Conservation (phyloP, 92 coral and sea anemone genomes). For the Zoanthus sociatus region DNA sequence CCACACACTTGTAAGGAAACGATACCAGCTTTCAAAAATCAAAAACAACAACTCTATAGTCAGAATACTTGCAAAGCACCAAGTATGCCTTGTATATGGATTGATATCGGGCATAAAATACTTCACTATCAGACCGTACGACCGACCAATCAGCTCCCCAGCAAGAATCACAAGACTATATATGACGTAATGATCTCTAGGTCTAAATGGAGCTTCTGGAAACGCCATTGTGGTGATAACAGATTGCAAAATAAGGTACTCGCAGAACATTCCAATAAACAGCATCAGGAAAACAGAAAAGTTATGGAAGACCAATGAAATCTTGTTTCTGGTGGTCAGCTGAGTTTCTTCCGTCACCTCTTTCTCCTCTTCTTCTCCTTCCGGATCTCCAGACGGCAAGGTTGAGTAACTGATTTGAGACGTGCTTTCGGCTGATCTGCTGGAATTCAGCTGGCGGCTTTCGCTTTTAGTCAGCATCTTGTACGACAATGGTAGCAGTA, state of each 20-base stretch:
- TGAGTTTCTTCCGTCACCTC: background rate
- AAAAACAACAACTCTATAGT: constrained; percentile 54
- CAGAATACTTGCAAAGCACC: constrained; percentile 69
- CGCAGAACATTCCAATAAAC: constrained; percentile 67
- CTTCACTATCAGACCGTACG: constrained; percentile 49
- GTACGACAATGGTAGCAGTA: constrained; percentile 49
- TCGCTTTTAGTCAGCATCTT: constrained; percentile 43
- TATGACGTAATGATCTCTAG: constrained; percentile 69
- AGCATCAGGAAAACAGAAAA: constrained; percentile 43
- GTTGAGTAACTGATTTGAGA: constrained; percentile 27
- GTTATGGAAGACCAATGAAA: constrained; percentile 29
- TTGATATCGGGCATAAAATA: constrained; percentile 27
- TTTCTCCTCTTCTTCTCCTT: background rate
- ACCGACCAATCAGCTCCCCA: constrained; percentile 77
- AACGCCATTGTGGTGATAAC: constrained; percentile 75
- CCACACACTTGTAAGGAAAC: constrained; percentile 75
- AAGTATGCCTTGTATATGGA: constrained; percentile 55
- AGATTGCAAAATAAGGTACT: constrained; percentile 66
- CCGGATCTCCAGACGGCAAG: constrained; percentile 4
- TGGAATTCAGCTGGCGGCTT: background rate
- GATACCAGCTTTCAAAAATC: constrained; percentile 65
- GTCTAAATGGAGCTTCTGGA: constrained; percentile 68
- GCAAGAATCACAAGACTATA: constrained; percentile 65
- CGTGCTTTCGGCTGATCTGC: background rate
- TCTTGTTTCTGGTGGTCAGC: constrained; percentile 55